These are phyloP conservation scores for Macaria liturata DNA, from an alignment of 2,888 invertebrate species.

Conservation along the genomic window DNA sequence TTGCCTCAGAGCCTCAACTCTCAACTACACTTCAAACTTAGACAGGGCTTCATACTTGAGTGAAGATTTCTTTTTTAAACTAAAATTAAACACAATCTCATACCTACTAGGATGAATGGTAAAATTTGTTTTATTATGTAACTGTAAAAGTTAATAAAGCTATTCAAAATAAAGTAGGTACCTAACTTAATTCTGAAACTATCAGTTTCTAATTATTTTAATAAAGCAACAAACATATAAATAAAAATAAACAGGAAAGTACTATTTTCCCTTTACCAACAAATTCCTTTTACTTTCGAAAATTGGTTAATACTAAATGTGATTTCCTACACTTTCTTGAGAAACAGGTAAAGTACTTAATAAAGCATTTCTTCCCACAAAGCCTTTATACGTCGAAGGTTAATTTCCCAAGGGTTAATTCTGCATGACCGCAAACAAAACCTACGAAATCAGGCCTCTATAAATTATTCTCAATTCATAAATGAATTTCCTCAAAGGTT, in stretches of 20 bases:
- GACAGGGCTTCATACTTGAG: conserved; percentile 30
- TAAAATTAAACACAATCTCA: conserved; percentile 18
- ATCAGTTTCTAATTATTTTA: too few relatives aligned
- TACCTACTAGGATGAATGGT: too few relatives aligned
- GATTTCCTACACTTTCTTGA: conserved; percentile 25
- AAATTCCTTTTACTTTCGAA: too few relatives aligned
- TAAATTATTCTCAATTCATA: conserved; percentile 38
- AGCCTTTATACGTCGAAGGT: conserved; percentile 52
- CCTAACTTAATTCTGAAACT: too few relatives aligned
- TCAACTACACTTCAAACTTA: conserved; percentile 55
- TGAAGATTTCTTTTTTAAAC: conserved; percentile 7
- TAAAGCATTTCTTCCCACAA: conserved; percentile 48
- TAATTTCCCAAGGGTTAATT: conserved; percentile 65
- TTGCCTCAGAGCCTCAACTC: conserved; percentile 42
- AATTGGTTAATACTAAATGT: too few relatives aligned
- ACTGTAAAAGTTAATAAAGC: too few relatives aligned
- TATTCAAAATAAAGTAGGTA: too few relatives aligned
- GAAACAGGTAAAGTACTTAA: conserved; percentile 31
- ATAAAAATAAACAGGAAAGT: too few relatives aligned
- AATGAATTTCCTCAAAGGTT: conserved; percentile 2
- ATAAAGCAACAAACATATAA: too few relatives aligned
- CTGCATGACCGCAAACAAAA: conserved; percentile 61
- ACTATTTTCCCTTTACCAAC: too few relatives aligned
- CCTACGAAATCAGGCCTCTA: conserved; percentile 11
- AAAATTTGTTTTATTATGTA: too few relatives aligned